These are phyloP conservation scores for Manis crassicaudata DNA, from an alignment of 2,797 vertebrate genomes.

Conservation along the genomic window DNA sequence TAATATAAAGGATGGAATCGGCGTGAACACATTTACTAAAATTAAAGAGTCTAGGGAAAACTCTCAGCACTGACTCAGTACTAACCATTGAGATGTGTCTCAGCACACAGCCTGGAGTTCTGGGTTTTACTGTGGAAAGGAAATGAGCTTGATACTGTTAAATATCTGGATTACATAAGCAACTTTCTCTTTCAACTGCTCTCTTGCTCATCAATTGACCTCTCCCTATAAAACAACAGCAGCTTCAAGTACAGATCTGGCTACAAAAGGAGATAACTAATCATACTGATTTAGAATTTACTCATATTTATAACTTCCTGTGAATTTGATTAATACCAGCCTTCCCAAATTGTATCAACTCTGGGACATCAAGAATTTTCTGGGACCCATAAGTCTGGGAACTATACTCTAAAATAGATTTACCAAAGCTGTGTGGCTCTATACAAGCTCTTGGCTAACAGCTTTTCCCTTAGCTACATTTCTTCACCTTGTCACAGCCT, in stretches of 20 bases:
- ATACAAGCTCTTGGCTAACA: not conserved
- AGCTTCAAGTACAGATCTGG: not conserved
- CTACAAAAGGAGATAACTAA: not conserved
- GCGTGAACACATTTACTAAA: not conserved
- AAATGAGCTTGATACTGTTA: not conserved
- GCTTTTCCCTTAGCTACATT: not conserved
- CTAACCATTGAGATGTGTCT: not conserved
- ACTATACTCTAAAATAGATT: not conserved
- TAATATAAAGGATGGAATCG: not conserved
- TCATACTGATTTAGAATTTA: not conserved
- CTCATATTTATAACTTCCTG: conserved; percentile 4
- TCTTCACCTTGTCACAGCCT: not conserved
- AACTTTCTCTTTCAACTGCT: not conserved
- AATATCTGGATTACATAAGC: not conserved
- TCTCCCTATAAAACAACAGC: not conserved
- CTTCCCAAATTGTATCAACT: conserved; percentile 3
- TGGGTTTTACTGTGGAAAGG: not conserved
- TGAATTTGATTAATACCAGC: not conserved
- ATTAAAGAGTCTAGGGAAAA: not conserved
- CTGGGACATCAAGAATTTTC: not conserved
- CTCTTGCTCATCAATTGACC: not conserved
- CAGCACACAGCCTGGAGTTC: not conserved
- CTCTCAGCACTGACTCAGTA: not conserved
- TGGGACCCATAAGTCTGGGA: not conserved
- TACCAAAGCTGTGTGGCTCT: not conserved